These are phyloP conservation scores for Siphlonurus alternatus DNA, from an alignment of 2,888 invertebrate genomes.

Conservation along the genomic window DNA sequence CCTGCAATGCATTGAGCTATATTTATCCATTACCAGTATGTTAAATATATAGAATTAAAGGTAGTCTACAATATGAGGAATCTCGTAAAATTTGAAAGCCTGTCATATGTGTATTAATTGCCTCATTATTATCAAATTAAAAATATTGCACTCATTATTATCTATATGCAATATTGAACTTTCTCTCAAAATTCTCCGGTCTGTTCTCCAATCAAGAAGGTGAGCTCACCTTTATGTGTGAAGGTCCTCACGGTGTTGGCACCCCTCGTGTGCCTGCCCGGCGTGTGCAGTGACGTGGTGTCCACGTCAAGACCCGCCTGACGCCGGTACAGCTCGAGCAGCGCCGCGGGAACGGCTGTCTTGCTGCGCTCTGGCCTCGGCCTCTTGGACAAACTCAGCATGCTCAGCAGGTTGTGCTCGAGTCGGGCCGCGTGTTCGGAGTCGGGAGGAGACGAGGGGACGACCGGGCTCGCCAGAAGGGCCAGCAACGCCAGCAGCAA, in stretches of 20 bases:
- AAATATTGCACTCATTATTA: too few species aligned
- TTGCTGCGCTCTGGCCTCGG: slow-evolving; percentile 30
- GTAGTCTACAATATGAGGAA: too few species aligned
- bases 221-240: slow-evolving; percentile 60
- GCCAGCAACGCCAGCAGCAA: slow-evolving; percentile 25
- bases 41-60: too few species aligned
- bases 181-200: too few species aligned
- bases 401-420: slow-evolving; percentile 40
- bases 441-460: slow-evolving; percentile 6
- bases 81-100: too few species aligned
- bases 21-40: too few species aligned
- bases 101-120: too few species aligned
- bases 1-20: too few species aligned
- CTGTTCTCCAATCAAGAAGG: too few species aligned
- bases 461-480: slow-evolving; percentile 20
- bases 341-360: slow-evolving; percentile 54
- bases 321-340: slow-evolving; percentile 59
- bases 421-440: slow-evolving; percentile 26
- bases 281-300: slow-evolving; percentile 45
- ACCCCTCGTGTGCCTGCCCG: slow-evolving; percentile 49
- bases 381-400: slow-evolving; percentile 39
- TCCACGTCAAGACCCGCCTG: slow-evolving; percentile 46
- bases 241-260: slow-evolving; percentile 77
- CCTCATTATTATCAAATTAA: too few species aligned
- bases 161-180: not conserved